Conservation (phyloP, 1,140 invertebrate species). For the Drosophila lacertosa region DNA sequence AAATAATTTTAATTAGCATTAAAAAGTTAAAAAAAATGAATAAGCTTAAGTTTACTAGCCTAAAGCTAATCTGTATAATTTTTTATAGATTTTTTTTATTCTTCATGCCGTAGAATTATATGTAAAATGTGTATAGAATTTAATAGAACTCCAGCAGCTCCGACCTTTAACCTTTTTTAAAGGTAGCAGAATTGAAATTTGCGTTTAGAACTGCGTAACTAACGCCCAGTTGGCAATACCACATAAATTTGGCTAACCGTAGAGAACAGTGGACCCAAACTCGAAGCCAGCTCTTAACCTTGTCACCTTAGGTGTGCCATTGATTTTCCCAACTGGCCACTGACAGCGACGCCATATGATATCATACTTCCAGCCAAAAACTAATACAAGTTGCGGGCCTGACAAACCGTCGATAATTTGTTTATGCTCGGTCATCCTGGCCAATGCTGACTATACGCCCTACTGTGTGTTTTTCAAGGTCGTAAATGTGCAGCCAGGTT, state of each 20-base stretch:
- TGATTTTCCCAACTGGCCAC: constrained; percentile 31
- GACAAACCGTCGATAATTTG: constrained; percentile 74
- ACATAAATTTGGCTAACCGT: constrained; percentile 58
- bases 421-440: constrained; percentile 64
- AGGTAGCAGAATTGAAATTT: neutral
- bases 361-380: constrained; percentile 30
- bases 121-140: too few relatives aligned
- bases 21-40: too few relatives aligned
- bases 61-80: too few relatives aligned
- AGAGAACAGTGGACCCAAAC: constrained; percentile 23
- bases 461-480: constrained; percentile 53
- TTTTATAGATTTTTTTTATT: too few relatives aligned
- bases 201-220: constrained; percentile 14
- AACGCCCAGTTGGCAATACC: constrained; percentile 13
- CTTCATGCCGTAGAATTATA: too few relatives aligned
- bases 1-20: too few relatives aligned
- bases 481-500: constrained; percentile 51
- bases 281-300: constrained; percentile 45
- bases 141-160: neutral
- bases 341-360: constrained; percentile 61
- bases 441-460: constrained; percentile 6
- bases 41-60: too few relatives aligned
- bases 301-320: constrained; percentile 57
- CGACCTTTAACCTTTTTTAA: neutral
- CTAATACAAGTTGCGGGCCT: neutral